A percentile compares a stretch with the other conserved stretches of the same genome.
phyloP scores from a whole-genome alignment of 2,113 vertebrate genomes.

The Lycaon pictus region DNA sequence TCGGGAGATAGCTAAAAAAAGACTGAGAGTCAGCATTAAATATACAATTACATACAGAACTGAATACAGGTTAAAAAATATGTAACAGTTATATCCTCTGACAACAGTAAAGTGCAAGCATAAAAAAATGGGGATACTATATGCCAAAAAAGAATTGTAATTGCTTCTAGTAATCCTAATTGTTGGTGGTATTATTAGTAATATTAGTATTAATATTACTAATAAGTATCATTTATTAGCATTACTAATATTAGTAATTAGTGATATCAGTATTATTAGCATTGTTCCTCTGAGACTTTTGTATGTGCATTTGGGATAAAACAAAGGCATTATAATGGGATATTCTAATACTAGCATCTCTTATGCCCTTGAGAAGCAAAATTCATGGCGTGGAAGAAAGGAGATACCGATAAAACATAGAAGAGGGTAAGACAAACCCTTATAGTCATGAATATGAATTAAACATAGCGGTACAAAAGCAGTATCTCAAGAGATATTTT shows the following conservation, averaged over 20 bases:
- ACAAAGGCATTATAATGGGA: neutral
- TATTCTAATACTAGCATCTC: neutral
- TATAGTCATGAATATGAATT: neutral
- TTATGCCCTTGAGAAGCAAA: neutral
- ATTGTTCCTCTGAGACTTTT: neutral
- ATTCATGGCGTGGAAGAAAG: neutral
- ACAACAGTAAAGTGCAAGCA: neutral
- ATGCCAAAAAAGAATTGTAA: neutral
- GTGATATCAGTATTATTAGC: neutral
- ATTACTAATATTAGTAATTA: neutral
- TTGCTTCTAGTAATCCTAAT: neutral
- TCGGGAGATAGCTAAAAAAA: neutral
- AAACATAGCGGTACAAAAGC: neutral
- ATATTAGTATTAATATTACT: neutral
- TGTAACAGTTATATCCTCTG: neutral
- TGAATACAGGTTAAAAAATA: neutral
- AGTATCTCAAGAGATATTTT: neutral
- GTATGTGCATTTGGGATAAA: neutral
- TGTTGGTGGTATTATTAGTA: neutral
- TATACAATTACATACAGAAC: constrained; percentile 19
- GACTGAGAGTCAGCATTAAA: neutral
- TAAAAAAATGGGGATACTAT: neutral
- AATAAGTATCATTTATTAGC: neutral
- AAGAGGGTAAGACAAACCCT: neutral
- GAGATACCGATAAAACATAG: neutral